A percentile compares a stretch with the other conserved stretches of the same genome.
Conservation (phyloP, 2,888 invertebrate species). For the Macropis europaea region DNA sequence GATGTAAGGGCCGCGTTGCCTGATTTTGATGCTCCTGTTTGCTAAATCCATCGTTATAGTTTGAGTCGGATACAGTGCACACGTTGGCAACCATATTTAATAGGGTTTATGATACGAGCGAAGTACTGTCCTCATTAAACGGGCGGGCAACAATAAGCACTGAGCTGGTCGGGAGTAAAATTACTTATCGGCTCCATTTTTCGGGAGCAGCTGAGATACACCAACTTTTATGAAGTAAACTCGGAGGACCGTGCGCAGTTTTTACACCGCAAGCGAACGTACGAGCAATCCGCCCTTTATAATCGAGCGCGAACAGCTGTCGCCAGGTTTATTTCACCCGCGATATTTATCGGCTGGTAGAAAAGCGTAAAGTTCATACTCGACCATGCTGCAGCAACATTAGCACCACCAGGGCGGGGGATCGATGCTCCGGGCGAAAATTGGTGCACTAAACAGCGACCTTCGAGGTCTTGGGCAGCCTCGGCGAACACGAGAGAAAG, state of each 20-base stretch:
- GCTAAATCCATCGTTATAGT: too few species aligned
- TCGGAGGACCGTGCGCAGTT: slow-evolving; percentile 27
- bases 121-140: too few species aligned
- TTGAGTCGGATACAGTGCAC: too few species aligned
- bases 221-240: slow-evolving; percentile 14
- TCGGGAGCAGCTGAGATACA: too few species aligned
- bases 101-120: too few species aligned
- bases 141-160: too few species aligned
- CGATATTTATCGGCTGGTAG: slow-evolving; percentile 45
- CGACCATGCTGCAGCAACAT: slow-evolving; percentile 5
- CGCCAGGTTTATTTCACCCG: slow-evolving; percentile 41
- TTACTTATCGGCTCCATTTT: not conserved
- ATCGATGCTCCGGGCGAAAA: slow-evolving; percentile 34
- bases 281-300: slow-evolving; percentile 47
- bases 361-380: slow-evolving; percentile 44
- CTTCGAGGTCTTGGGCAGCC: slow-evolving; percentile 8
- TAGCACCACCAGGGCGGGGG: slow-evolving; percentile 16
- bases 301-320: slow-evolving; percentile 44
- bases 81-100: too few species aligned
- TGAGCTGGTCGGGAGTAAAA: not conserved
- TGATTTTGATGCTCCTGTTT: too few species aligned
- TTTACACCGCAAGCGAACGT: slow-evolving; percentile 30
- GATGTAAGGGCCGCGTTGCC: too few species aligned
- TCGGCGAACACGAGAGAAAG: slow-evolving; percentile 22
- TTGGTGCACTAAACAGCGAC: slow-evolving; percentile 6